Conservation (phyloP, 2,888 invertebrate species). For the Heliconius cydno region DNA sequence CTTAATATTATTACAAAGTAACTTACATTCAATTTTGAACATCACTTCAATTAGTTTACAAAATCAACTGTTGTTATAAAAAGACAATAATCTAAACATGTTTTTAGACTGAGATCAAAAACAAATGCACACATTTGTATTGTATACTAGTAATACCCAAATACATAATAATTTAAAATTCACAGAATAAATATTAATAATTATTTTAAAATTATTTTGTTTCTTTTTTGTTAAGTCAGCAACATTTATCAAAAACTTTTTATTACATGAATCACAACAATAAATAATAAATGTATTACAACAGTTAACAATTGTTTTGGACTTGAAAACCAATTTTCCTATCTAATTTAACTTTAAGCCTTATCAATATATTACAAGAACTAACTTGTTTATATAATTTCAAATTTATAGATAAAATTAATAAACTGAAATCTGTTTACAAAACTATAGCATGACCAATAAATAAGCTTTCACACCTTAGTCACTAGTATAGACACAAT, state of each 20-base stretch:
- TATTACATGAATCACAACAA: constrained; percentile 8
- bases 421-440: not conserved
- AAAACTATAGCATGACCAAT: not conserved
- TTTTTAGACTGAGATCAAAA: constrained; percentile 28
- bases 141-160: not conserved
- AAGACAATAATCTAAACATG: not conserved
- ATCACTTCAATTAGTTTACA: constrained; percentile 10
- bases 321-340: constrained; percentile 8
- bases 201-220: not conserved
- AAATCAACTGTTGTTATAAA: not conserved
- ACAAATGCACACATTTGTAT: constrained; percentile 6
- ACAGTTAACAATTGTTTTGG: constrained; percentile 5
- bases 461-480: not conserved
- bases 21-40: constrained; percentile 22
- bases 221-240: not conserved
- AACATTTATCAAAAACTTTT: not conserved
- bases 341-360: constrained; percentile 6
- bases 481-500: not conserved
- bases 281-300: constrained; percentile 10
- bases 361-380: not conserved
- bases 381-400: not conserved
- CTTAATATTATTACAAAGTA: not conserved
- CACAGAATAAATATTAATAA: not conserved
- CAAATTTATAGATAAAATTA: not conserved
- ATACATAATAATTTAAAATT: not conserved